phyloP scores from a whole-genome alignment of 2,888 invertebrate species.

The Agrochola circellaris region DNA sequence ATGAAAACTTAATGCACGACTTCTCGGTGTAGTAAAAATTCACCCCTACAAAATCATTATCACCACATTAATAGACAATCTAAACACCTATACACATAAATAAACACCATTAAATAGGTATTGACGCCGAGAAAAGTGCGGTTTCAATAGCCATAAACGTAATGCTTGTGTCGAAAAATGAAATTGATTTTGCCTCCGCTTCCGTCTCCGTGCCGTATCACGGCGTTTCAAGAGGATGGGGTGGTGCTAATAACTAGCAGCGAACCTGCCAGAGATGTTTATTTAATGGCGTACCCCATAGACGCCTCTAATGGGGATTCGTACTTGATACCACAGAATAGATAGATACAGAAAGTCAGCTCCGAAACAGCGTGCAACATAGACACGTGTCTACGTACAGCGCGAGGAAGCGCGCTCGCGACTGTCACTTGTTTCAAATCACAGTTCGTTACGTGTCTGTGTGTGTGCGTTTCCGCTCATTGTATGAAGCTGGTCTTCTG shows the following conservation, averaged over 20 bases:
- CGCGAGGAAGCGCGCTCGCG: background rate
- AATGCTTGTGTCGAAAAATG: conserved; percentile 90
- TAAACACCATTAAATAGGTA: conserved; percentile 65
- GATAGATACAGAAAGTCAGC: conserved; percentile 1
- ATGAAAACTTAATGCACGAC: background rate
- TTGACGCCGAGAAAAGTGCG: conserved; percentile 69
- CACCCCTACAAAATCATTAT: conserved; percentile 53
- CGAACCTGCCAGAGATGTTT: conserved; percentile 88
- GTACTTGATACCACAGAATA: conserved; percentile 59
- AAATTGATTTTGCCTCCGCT: conserved; percentile 88
- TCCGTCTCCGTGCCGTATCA: conserved; percentile 90
- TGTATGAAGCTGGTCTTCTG: conserved; percentile 9
- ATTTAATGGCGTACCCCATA: conserved; percentile 89
- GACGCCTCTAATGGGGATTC: conserved; percentile 86
- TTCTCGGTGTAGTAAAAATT: conserved; percentile 18
- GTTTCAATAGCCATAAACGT: conserved; percentile 84
- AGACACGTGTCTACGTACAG: background rate
- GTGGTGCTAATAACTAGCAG: conserved; percentile 89
- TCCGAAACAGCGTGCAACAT: background rate
- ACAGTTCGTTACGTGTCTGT: rapidly evolving
- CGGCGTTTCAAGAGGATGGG: conserved; percentile 86
- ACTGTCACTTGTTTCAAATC: no score
- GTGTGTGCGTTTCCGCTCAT: background rate
- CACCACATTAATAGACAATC: conserved; percentile 56
- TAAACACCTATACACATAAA: conserved; percentile 63